Conservation (phyloP, 2,113 vertebrate species). For the Symphodus melops region DNA sequence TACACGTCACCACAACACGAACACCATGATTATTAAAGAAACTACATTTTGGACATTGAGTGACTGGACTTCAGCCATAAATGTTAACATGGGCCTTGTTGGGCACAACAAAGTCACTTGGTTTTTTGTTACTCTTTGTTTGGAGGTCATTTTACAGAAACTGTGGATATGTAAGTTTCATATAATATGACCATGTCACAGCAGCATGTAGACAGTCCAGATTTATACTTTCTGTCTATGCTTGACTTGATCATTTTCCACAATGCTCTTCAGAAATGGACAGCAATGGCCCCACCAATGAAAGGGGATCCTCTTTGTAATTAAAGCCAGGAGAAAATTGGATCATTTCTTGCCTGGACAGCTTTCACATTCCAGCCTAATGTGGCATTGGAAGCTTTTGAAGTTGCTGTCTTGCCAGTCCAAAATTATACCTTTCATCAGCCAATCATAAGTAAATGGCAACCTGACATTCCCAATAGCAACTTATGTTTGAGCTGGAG, state of each 20-base stretch:
- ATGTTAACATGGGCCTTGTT: constrained; percentile 25
- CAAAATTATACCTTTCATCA: constrained; percentile 84
- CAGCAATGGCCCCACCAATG: constrained; percentile 75
- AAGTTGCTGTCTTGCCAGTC: constrained; percentile 75
- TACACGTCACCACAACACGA: constrained; percentile 44
- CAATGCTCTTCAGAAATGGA: constrained; percentile 72
- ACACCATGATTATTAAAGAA: constrained; percentile 48
- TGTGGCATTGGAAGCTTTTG: constrained; percentile 78
- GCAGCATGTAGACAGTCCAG: constrained; percentile 48
- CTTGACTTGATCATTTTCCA: constrained; percentile 75
- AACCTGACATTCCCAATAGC: constrained; percentile 73
- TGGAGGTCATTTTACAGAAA: constrained; percentile 29
- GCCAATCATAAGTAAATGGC: constrained; percentile 78
- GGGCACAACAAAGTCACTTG: constrained; percentile 28
- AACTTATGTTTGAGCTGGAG: constrained; percentile 58
- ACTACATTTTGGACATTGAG: constrained; percentile 20
- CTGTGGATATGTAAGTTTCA: constrained; percentile 47
- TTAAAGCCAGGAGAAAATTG: constrained; percentile 84
- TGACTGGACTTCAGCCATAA: constrained; percentile 18
- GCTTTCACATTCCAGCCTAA: constrained; percentile 83
- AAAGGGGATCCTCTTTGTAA: constrained; percentile 82
- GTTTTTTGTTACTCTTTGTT: constrained; percentile 28
- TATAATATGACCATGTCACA: constrained; percentile 42
- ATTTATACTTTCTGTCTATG: constrained; percentile 70
- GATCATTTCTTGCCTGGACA: constrained; percentile 81